A percentile compares a stretch with the other conserved stretches of the same genome.
Conservation (phyloP, 1,140 invertebrate genomes). For the Amyelois transitella region DNA sequence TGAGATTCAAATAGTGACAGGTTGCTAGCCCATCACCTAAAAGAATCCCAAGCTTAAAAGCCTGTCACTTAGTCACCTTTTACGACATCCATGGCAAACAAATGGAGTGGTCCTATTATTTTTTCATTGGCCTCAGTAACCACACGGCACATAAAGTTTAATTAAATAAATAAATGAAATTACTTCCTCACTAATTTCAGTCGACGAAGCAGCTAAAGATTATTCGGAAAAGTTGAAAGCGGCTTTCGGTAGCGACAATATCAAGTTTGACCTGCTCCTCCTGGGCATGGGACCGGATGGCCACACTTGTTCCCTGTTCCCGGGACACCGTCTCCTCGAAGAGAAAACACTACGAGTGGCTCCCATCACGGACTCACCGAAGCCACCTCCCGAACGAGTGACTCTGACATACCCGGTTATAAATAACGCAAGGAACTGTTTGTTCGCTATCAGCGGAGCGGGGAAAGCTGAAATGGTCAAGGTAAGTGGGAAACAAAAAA, state of each 20-base stretch:
- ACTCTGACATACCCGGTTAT: slow-evolving; percentile 95
- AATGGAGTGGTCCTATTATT: too few species aligned
- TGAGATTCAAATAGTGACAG: too few species aligned
- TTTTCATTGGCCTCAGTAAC: not conserved
- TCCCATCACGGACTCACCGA: slow-evolving; percentile 93
- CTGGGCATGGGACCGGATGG: slow-evolving; percentile 98
- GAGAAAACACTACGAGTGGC: slow-evolving; percentile 85
- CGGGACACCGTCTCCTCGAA: slow-evolving; percentile 84
- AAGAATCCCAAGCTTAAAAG: too few species aligned
- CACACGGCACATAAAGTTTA: too few species aligned
- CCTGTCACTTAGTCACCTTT: too few species aligned
- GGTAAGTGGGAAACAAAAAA: too few species aligned
- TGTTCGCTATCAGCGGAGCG: slow-evolving; percentile 89
- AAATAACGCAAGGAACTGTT: slow-evolving; percentile 88
- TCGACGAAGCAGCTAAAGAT: slow-evolving; percentile 86
- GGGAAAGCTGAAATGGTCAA: slow-evolving; percentile 93
- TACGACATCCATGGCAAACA: too few species aligned
- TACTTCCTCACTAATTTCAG: too few species aligned
- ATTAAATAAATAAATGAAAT: slow-evolving; percentile 7
- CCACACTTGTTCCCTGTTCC: slow-evolving; percentile 98
- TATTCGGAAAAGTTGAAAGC: slow-evolving; percentile 82
- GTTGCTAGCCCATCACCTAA: too few species aligned
- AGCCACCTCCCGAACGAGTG: slow-evolving; percentile 92
- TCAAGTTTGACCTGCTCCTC: slow-evolving; percentile 92
- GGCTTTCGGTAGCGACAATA: slow-evolving; percentile 76